Conservation (phyloP, 2,797 vertebrate genomes). For the Enteromius mattozi region DNA sequence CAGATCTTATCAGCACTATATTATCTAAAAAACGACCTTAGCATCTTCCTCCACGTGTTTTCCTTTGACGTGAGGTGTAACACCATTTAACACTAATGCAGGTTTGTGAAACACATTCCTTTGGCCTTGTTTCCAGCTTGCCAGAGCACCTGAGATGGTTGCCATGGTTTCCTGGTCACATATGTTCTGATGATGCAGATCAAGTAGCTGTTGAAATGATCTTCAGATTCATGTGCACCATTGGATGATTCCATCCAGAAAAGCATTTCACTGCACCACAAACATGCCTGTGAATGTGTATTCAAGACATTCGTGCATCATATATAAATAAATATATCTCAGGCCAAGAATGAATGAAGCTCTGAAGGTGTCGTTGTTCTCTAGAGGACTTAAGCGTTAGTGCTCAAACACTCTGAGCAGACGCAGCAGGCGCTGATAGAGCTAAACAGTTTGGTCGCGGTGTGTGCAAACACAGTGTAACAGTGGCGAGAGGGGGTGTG, state of each 20-base stretch:
- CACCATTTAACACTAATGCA: constrained; percentile 24
- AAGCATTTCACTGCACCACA: neutral
- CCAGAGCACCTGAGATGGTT: constrained; percentile 49
- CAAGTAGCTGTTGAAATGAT: constrained; percentile 38
- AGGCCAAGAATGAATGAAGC: neutral
- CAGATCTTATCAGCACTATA: neutral
- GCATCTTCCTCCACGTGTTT: constrained; percentile 1
- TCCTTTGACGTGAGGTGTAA: constrained; percentile 12
- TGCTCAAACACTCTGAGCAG: constrained; percentile 4
- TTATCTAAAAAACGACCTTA: neutral
- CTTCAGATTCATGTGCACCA: constrained; percentile 26
- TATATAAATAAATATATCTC: constrained; percentile 2
- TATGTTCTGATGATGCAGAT: constrained; percentile 41
- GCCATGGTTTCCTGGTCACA: constrained; percentile 53
- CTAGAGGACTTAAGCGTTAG: neutral
- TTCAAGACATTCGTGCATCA: neutral
- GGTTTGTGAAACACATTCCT: constrained; percentile 36
- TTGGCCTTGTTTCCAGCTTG: constrained; percentile 48
- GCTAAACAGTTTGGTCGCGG: constrained; percentile 23
- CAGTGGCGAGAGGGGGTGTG: constrained; percentile 26
- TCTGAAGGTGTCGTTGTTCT: neutral
- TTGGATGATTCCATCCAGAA: neutral
- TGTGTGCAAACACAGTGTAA: constrained; percentile 26
- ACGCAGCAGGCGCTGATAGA: neutral
- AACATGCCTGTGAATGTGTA: neutral